A percentile compares a stretch with the other conserved stretches of the same genome.
Evolutionary conservation across 2,888 invertebrate species (phyloP).

Genomic region (Aphrophora alni): DNA sequence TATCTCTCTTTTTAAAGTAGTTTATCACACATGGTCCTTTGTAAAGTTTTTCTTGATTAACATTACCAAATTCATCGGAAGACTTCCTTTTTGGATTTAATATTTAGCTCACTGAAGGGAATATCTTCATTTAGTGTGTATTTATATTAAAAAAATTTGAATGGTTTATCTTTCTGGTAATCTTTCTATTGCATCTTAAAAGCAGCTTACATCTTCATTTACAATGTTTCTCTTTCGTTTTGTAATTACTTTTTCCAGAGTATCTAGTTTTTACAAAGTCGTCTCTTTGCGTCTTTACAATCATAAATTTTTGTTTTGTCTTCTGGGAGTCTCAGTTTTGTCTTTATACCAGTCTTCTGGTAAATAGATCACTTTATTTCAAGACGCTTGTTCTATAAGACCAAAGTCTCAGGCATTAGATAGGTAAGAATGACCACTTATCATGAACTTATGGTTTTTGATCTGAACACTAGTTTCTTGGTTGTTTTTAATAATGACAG

Average conservation of each 20-base stretch:
- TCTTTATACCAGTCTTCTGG: conserved; percentile 6
- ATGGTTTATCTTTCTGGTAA: background rate
- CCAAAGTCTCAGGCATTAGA: conserved; percentile 35
- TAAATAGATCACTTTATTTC: conserved; percentile 41
- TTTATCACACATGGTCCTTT: background rate
- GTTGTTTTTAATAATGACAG: conserved; percentile 21
- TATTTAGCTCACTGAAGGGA: background rate
- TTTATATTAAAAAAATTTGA: background rate
- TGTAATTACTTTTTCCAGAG: background rate
- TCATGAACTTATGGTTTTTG: conserved; percentile 43
- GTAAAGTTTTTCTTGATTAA: background rate
- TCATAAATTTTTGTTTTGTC: background rate
- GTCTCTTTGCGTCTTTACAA: background rate
- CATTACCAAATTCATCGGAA: background rate
- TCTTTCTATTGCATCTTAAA: conserved; percentile 3
- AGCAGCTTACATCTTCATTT: too few relatives aligned
- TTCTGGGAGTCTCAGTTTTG: background rate
- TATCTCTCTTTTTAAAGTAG: background rate
- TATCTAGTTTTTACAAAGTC: background rate
- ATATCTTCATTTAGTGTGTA: background rate
- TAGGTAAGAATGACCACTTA: conserved; percentile 28
- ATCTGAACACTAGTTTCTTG: conserved; percentile 15
- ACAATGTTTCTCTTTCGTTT: background rate
- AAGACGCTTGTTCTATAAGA: conserved; percentile 16
- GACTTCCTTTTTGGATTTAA: background rate